Conservation (phyloP, 2,797 vertebrate genomes). For the Aeoliscus strigatus region DNA sequence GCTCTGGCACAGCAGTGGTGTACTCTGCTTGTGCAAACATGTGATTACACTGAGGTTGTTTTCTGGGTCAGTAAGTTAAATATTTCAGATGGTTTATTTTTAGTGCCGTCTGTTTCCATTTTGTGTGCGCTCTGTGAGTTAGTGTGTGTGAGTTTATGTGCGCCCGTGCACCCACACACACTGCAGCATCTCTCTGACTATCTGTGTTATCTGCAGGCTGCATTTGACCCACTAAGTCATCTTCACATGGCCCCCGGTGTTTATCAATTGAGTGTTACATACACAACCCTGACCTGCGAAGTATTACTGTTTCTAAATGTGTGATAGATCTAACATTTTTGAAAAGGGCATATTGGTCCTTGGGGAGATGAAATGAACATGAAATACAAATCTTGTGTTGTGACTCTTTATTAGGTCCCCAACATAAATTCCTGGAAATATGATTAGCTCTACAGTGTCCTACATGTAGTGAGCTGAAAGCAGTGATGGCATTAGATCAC, state of each 20-base stretch:
- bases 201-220: constrained; percentile 66
- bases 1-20: constrained; percentile 29
- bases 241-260: constrained; percentile 55
- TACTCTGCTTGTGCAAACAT: constrained; percentile 66
- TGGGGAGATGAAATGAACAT: background rate
- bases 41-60: constrained; percentile 68
- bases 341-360: background rate
- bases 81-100: constrained; percentile 83
- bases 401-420: constrained; percentile 1
- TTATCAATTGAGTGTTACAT: constrained; percentile 57
- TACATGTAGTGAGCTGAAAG: constrained; percentile 13
- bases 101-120: constrained; percentile 74
- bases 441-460: background rate
- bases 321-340: too few species aligned
- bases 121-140: constrained; percentile 41
- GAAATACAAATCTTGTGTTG: background rate
- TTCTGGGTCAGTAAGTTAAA: constrained; percentile 83
- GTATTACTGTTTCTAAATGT: too few species aligned
- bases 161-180: constrained; percentile 2
- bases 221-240: constrained; percentile 79
- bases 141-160: constrained; percentile 19
- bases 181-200: constrained; percentile 38
- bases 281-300: too few species aligned
- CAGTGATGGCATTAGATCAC: constrained; percentile 55
- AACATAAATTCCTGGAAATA: constrained; percentile 4